These are phyloP conservation scores for Lamellibrachia columna DNA, from an alignment of 2,888 invertebrate genomes.

Conservation along the genomic window DNA sequence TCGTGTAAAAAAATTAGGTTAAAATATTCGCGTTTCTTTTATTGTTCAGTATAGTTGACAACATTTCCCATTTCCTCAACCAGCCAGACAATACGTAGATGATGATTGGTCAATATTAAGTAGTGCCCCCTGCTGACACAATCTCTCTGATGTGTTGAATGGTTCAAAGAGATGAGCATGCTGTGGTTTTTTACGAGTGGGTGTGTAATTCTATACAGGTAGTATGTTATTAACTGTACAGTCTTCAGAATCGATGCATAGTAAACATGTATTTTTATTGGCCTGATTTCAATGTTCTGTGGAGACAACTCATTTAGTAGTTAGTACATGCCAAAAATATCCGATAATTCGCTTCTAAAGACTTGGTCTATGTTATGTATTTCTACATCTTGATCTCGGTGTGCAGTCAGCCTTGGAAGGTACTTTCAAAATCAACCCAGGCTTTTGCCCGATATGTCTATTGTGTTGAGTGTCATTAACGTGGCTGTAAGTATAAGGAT, in stretches of 20 bases:
- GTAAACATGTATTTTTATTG: neutral
- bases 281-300: neutral
- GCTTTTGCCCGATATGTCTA: neutral
- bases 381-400: neutral
- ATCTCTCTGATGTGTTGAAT: neutral
- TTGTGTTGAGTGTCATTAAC: neutral
- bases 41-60: no score
- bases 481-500: neutral
- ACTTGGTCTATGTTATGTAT: neutral
- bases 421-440: neutral
- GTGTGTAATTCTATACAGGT: neutral
- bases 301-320: neutral
- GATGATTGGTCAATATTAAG: neutral
- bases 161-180: neutral
- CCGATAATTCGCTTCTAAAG: no score
- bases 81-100: neutral
- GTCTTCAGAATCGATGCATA: neutral
- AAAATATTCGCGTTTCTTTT: no score
- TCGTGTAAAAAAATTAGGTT: no score
- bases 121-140: neutral
- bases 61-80: no score
- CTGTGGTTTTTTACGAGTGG: neutral
- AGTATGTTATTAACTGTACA: constrained; percentile 8
- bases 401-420: neutral
- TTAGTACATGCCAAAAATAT: neutral